Evolutionary conservation across 2,113 vertebrate species (phyloP), one percentile per base, ranked within the genome.

Genomic region (Marmota flaviventris): DNA sequence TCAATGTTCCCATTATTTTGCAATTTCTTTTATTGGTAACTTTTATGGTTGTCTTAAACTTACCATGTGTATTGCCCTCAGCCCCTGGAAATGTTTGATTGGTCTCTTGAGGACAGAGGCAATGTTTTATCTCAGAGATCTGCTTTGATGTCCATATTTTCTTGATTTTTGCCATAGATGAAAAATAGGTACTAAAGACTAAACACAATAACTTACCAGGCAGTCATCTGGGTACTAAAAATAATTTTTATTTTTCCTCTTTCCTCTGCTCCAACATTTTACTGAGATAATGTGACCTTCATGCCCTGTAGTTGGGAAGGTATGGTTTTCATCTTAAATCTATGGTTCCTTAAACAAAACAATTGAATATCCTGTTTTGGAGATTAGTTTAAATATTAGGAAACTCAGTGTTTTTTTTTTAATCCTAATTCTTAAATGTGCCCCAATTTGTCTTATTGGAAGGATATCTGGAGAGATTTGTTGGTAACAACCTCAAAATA

Each of bases 221-320:
- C 10, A 53, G 32, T 93, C 39, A 70, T 65, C 12, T 75, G 63
- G 73, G 34, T 48, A 87, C 56, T 63, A 48, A 86, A 83, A 87
- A 56, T n/a, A 70, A 81, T 96, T 87, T 89, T 48, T 65, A 34
- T 82, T 77, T 83, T 84, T 90, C 22, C 70, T 48, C 10, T 84
- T 81, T 94, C 1, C 32, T 97, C 32, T 76, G 58, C 58, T 91
- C 67, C 86, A 56, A 82, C 5, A 76, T 79, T 87, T 93, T 93
- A 32, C 89, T n/a, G 25, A 95, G 56, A 83, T 70, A 79, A 48
- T 51, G 2, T 81, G 58, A 94, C 5, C 56, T 93, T 94, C 4
- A 34, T 34, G 42, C 13, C 69, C 70, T 14, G 7, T 86, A 56
- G 53, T 82, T 70, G 51, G 61, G 27, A 34, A 84, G 29, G 5